Conservation (phyloP, 2,797 vertebrate genomes). For the Falco cherrug region DNA sequence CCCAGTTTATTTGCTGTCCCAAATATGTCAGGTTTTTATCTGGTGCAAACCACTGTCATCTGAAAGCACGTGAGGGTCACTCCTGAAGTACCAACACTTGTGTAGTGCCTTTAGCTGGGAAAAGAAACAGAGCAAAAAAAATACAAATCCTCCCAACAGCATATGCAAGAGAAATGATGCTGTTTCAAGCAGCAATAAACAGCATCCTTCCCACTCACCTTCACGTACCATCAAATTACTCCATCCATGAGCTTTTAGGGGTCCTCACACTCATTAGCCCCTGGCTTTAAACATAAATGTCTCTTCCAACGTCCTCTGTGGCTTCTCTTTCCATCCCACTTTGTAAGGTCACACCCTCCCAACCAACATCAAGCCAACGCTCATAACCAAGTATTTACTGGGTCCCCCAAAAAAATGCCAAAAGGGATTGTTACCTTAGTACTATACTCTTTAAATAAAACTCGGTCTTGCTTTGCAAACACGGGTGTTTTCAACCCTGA, state of each 20-base stretch:
- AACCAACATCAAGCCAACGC: neutral
- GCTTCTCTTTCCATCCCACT: neutral
- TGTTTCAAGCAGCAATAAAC: neutral
- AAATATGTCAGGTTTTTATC: neutral
- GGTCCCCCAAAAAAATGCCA: accelerated
- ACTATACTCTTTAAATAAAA: neutral
- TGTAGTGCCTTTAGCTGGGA: neutral
- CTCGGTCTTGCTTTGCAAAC: neutral
- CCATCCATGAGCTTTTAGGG: neutral
- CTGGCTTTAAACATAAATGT: neutral
- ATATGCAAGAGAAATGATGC: neutral
- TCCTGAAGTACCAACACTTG: neutral
- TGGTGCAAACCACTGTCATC: neutral
- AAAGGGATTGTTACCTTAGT: neutral
- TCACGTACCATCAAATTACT: neutral
- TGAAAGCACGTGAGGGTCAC: neutral
- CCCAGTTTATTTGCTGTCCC: neutral
- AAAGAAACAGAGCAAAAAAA: neutral
- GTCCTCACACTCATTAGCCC: neutral
- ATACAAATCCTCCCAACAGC: neutral
- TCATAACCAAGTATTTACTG: neutral
- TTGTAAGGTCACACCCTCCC: neutral
- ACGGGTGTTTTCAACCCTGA: accelerated
- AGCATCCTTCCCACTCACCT: neutral
- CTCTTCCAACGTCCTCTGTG: neutral